Evolutionary conservation across 2,113 vertebrate species (phyloP).

Genomic region (Ranitomeya imitator): DNA sequence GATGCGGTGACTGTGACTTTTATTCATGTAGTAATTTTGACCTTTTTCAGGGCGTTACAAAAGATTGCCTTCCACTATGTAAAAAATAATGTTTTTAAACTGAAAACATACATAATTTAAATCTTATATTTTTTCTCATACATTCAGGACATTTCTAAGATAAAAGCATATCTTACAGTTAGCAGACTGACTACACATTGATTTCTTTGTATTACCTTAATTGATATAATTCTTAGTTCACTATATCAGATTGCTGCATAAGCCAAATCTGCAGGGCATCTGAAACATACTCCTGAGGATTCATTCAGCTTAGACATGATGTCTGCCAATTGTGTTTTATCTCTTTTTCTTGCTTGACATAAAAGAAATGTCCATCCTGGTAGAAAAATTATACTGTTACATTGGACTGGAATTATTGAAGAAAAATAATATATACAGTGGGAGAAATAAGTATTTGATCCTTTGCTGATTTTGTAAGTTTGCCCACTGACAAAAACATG

Average conservation of each 20-base stretch:
- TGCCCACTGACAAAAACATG: too few species aligned
- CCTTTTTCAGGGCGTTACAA: background rate
- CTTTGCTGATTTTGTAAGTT: too few species aligned
- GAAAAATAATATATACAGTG: too few species aligned
- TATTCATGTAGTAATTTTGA: too few species aligned
- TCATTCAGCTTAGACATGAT: constrained; percentile 31
- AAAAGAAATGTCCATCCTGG: background rate
- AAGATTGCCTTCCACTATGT: background rate
- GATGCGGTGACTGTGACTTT: too few species aligned
- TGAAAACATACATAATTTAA: background rate
- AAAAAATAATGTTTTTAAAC: background rate
- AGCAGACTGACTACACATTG: constrained; percentile 16
- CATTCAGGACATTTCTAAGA: background rate
- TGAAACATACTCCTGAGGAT: constrained; percentile 17
- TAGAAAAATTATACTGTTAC: too few species aligned
- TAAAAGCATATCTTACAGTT: background rate
- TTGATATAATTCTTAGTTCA: constrained; percentile 33
- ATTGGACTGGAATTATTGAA: too few species aligned
- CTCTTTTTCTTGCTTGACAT: background rate
- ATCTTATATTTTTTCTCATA: background rate
- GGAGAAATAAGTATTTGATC: too few species aligned
- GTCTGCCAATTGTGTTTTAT: constrained; percentile 16
- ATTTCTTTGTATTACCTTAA: constrained; percentile 45
- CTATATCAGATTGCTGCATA: constrained; percentile 34
- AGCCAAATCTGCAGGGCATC: constrained; percentile 26